Conservation (phyloP, 2,113 vertebrate species). For the Ursus arctos region DNA sequence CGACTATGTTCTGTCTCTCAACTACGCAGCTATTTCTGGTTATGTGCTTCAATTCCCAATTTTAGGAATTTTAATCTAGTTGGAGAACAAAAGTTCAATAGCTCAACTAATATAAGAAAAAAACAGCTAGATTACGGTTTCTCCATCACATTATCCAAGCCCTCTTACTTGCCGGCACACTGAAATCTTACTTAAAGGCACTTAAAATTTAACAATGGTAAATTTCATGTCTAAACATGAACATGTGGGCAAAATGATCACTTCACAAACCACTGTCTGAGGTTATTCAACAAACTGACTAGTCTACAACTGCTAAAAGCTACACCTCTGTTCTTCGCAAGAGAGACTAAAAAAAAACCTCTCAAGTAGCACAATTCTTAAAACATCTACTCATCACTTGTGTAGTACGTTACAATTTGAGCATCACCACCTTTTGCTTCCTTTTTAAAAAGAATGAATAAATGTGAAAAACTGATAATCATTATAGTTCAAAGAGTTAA, state of each 20-base stretch:
- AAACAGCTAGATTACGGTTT: neutral
- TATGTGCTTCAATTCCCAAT: neutral
- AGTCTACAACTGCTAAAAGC: neutral
- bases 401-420: neutral
- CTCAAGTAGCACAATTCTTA: neutral
- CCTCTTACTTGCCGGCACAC: neutral
- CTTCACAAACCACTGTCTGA: neutral
- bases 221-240: neutral
- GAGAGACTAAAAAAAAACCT: neutral
- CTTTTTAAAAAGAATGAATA: neutral
- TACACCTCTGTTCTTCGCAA: neutral
- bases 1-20: neutral
- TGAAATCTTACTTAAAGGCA: neutral
- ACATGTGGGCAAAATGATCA: neutral
- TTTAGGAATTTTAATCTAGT: neutral
- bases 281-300: neutral
- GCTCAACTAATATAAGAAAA: neutral
- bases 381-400: neutral
- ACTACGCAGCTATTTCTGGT: neutral
- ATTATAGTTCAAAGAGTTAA: neutral
- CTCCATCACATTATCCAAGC: neutral
- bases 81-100: neutral
- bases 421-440: neutral
- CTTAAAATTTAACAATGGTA: neutral
- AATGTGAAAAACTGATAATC: neutral